Base-by-base conservation (phyloP, 2,797 vertebrate species). In the Oryzias sinensis region DNA sequence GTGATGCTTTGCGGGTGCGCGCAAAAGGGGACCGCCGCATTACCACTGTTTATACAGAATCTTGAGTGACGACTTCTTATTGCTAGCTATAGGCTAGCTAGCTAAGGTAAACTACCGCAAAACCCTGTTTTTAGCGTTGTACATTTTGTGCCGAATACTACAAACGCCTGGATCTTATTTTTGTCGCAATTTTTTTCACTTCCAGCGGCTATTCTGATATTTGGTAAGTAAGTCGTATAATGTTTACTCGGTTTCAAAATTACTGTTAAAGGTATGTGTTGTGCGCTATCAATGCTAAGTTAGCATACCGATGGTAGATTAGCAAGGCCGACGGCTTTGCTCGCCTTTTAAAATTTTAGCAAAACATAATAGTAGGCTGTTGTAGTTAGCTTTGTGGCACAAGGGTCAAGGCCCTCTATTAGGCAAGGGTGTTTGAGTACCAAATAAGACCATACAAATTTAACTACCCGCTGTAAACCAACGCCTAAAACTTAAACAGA, bases 171-270 rank as follows among this genome's bases (percentile, higher is more conserved):
- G 47, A 51, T 49, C 49, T 51, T 47, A 53, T 70, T 52, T 62
- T 54, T 43, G 57, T 62, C 60, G 49, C 63, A 59, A 60, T 63
- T 65, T 75, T 50, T 62, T 79, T 56, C 59, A 17, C 76, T 74
- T 78, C 79, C 67, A 73, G 54, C 56, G 48, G 49, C 44, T 76
- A 57, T 81, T 76, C 78, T 56, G 63, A 76, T 64, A 76, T 80
- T 85, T 64, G 90, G 90, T 92, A 87, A 92, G 90, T 92, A 87
- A 92, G 90, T 90, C 53, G 11, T 57, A 6, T 47, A 59, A 29
- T 66, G 25, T 80, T 68, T 62, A 64, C 43, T 22, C 55, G 5
- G 14, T 14, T 33, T 11, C 2, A 33, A 33, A 55, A 17, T 29
- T 49, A 9, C 49, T 62, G 46, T 47, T 56, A 7, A 29, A 18